Conservation (phyloP, 2,888 invertebrate genomes). For the Cetonia aurata region DNA sequence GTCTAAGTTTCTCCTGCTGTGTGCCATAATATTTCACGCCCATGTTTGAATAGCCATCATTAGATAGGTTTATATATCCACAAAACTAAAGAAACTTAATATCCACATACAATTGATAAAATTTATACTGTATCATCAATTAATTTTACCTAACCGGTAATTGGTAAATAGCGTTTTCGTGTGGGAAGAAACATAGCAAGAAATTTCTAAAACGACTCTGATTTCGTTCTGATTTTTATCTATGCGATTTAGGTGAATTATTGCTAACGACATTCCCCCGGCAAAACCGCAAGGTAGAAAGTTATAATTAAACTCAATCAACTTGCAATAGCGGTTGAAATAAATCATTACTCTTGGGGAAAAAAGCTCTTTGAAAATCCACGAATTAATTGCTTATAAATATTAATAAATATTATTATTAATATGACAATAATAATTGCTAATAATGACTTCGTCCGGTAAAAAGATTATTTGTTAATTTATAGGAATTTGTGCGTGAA, state of each 20-base stretch:
- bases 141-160: not conserved
- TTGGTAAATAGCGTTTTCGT: slow-evolving; percentile 23
- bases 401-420: too few species aligned
- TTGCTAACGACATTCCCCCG: slow-evolving; percentile 22
- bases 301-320: slow-evolving; percentile 33
- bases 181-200: slow-evolving; percentile 6
- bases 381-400: too few species aligned
- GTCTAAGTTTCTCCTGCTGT: too few species aligned
- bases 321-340: slow-evolving; percentile 10
- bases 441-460: too few species aligned
- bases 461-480: too few species aligned
- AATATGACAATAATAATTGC: too few species aligned
- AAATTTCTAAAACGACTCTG: slow-evolving; percentile 28
- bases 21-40: not conserved
- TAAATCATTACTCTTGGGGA: slow-evolving; percentile 5
- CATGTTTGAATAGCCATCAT: slow-evolving; percentile 3
- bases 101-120: not conserved
- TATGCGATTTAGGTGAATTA: slow-evolving; percentile 31
- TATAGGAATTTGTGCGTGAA: too few species aligned
- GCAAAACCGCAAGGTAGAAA: slow-evolving; percentile 35
- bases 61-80: not conserved
- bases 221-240: slow-evolving; percentile 35
- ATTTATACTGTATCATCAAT: not conserved
- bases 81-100: slow-evolving; percentile 7
- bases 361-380: too few species aligned